Evolutionary conservation across 2,888 invertebrate species (phyloP).

Genomic region (Chymomyza procnemis): DNA sequence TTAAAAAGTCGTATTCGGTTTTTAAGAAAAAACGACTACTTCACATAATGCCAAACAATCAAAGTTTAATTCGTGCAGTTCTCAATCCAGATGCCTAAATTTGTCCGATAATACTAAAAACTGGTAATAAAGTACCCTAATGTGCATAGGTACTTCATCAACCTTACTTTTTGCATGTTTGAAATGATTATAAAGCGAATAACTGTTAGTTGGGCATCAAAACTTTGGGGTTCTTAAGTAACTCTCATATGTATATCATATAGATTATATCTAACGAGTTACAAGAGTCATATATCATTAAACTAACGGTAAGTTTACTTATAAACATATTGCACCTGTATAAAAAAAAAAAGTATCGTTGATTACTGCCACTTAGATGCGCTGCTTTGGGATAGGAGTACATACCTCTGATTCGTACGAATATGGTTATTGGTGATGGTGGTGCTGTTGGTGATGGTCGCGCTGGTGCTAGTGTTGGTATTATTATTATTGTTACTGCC

Average conservation of each 20-base stretch:
- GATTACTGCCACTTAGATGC: not conserved
- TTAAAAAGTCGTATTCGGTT: no score
- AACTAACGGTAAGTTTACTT: not conserved
- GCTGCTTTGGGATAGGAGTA: not conserved
- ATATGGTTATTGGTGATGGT: constrained; percentile 17
- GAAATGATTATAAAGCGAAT: no score
- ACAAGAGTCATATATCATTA: not conserved
- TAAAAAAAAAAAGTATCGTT: not conserved
- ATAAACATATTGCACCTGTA: not conserved
- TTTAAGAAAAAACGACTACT: no score
- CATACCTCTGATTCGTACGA: not conserved
- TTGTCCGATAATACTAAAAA: no score
- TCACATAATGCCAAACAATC: no score
- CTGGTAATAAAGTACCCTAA: no score
- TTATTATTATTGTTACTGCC: constrained; percentile 11
- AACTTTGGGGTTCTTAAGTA: not conserved
- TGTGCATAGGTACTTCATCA: no score
- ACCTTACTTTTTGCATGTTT: no score
- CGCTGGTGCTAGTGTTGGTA: constrained; percentile 16
- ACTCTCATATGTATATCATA: not conserved
- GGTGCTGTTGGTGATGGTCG: no score
- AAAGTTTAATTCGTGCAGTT: no score
- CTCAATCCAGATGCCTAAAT: no score
- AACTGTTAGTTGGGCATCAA: not conserved
- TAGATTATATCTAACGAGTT: not conserved